These are phyloP conservation scores for Ethmia dodecea DNA, from an alignment of 2,888 invertebrate species.

Conservation along the genomic window DNA sequence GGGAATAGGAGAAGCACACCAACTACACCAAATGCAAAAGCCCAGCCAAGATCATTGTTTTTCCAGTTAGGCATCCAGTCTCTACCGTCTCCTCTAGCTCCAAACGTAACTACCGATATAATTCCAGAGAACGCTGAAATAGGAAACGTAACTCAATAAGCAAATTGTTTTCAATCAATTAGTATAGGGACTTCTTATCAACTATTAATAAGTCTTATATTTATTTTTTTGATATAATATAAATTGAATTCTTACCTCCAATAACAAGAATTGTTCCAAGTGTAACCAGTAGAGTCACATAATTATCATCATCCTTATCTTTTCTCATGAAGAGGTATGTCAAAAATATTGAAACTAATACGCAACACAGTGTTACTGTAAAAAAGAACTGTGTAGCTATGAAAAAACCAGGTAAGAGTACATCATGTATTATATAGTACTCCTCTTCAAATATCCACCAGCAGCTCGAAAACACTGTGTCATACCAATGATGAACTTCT, in stretches of 20 bases:
- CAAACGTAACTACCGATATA: constrained; percentile 92
- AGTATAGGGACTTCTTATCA: too few species aligned
- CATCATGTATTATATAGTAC: constrained; percentile 95
- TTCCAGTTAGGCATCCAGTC: constrained; percentile 98
- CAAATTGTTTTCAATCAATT: too few species aligned
- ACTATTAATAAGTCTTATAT: too few species aligned
- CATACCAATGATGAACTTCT: constrained; percentile 91
- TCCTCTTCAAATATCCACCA: constrained; percentile 99
- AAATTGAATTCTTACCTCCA: constrained; percentile 67
- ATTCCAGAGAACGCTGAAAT: constrained; percentile 86
- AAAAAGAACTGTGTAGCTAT: constrained; percentile 96
- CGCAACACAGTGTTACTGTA: constrained; percentile 90
- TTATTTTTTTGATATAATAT: too few species aligned
- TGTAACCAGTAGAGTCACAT: constrained; percentile 84
- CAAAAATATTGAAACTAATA: constrained; percentile 85
- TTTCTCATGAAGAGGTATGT: constrained; percentile 85
- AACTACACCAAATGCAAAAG: constrained; percentile 90
- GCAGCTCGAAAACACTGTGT: constrained; percentile 89
- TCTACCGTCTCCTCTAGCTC: constrained; percentile 92
- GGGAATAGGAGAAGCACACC: constrained; percentile 87
- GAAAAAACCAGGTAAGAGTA: constrained; percentile 93
- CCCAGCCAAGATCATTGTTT: constrained; percentile 96
- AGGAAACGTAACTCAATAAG: too few species aligned
- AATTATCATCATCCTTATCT: constrained; percentile 86
- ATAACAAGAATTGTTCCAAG: constrained; percentile 85